Evolutionary conservation across 2,888 invertebrate species (phyloP).

Genomic region (Capitulum mitella): DNA sequence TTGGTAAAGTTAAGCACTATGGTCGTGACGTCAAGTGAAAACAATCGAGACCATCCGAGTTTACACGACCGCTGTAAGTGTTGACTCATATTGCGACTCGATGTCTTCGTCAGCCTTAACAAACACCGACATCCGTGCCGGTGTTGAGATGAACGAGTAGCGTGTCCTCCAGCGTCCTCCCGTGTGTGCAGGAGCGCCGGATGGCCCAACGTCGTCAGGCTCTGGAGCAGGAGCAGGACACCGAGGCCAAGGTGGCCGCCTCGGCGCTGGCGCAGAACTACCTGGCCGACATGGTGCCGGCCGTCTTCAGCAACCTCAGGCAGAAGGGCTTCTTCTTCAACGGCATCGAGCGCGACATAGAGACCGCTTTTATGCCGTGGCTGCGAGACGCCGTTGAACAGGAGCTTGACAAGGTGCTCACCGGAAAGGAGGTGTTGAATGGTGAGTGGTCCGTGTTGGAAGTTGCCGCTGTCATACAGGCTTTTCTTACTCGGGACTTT

Average conservation of each 20-base stretch:
- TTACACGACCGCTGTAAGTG: too few relatives aligned
- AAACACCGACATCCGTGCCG: too few relatives aligned
- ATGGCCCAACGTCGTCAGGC: slow-evolving; percentile 62
- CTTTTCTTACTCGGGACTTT: too few relatives aligned
- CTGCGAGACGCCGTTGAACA: slow-evolving; percentile 69
- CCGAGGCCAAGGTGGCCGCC: slow-evolving; percentile 72
- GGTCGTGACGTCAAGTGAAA: too few relatives aligned
- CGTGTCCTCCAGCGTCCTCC: too few relatives aligned
- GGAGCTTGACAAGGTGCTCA: slow-evolving; percentile 71
- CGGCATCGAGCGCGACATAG: slow-evolving; percentile 58
- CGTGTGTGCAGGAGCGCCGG: slow-evolving; percentile 54
- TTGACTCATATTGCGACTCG: too few relatives aligned
- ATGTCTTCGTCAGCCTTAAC: too few relatives aligned
- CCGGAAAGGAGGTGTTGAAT: slow-evolving; percentile 70
- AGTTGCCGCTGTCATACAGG: too few relatives aligned
- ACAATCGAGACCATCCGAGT: too few relatives aligned
- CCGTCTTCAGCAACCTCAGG: slow-evolving; percentile 70
- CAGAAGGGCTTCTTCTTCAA: slow-evolving; percentile 57
- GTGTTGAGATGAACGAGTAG: too few relatives aligned
- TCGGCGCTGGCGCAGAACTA: slow-evolving; percentile 76
- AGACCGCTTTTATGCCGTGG: slow-evolving; percentile 71
- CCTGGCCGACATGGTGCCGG: slow-evolving; percentile 75
- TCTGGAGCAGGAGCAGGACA: slow-evolving; percentile 58
- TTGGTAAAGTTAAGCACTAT: too few relatives aligned
- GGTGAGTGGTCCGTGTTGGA: slow-evolving; percentile 52